Percentiles rank a stretch among this genome's conserved stretches.
Conservation (phyloP, 2,888 invertebrate genomes). For the Chouioia cunea region DNA sequence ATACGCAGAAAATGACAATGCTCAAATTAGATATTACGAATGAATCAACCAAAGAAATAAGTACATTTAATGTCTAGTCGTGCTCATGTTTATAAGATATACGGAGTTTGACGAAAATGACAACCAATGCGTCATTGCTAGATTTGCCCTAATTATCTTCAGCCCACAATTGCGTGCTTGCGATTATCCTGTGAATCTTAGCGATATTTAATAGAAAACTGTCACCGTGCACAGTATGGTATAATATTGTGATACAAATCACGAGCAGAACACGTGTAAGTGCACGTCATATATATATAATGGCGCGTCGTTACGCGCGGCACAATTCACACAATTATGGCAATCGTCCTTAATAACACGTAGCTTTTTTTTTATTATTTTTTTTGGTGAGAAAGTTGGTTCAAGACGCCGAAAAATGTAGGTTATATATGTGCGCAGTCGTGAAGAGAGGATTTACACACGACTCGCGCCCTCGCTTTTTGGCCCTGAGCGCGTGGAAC, state of each 20-base stretch:
- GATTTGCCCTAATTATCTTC: too few relatives aligned
- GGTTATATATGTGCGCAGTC: constrained; percentile 32
- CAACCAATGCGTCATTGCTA: too few relatives aligned
- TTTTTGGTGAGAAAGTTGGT: constrained; percentile 25
- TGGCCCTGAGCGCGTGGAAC: constrained; percentile 12
- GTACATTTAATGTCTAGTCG: too few relatives aligned
- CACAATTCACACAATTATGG: constrained; percentile 33
- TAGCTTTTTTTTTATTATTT: not conserved
- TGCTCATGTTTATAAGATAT: too few relatives aligned
- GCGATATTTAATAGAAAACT: constrained; percentile 28
- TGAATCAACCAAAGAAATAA: too few relatives aligned
- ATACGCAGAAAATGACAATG: too few relatives aligned
- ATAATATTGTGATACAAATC: too few relatives aligned
- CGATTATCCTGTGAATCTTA: too few relatives aligned
- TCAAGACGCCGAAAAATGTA: constrained; percentile 31
- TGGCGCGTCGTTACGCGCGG: not conserved
- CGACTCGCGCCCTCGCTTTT: not conserved
- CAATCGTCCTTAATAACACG: not conserved
- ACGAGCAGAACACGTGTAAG: too few relatives aligned
- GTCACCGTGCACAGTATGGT: constrained; percentile 26
- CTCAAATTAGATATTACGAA: too few relatives aligned
- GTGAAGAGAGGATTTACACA: constrained; percentile 31
- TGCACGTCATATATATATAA: not conserved
- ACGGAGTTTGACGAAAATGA: too few relatives aligned
- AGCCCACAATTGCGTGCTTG: too few relatives aligned